Evolutionary conservation across 2,113 vertebrate genomes (phyloP), one percentile per base, ranked within the genome.

Genomic region (Sphyrna mokarran): DNA sequence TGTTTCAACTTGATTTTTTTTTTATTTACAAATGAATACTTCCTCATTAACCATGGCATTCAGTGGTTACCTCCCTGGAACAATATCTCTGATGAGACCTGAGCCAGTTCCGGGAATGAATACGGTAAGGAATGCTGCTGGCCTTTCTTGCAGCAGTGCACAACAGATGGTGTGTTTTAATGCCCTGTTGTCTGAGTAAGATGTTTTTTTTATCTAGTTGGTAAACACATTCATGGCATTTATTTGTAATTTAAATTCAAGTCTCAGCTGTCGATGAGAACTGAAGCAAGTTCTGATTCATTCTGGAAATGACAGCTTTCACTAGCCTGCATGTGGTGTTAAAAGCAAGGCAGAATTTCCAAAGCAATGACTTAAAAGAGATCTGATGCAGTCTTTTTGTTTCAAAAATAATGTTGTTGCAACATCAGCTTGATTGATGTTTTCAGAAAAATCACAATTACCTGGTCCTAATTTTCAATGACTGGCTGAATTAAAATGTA

Each of bases 211-310:
- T 66, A 37, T 20, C n/a, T 40, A 37, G 91, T 23, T 69, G 61
- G 37, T 33, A 95, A 95, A 95, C 69, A 72, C 4, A 33, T 48
- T 72, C 69, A 48, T 48, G 40, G 68, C 40, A 72, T 33, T 95
- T 69, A 69, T 95, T 95, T 72, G 40, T 69, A 95, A 95, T 95
- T 72, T 69, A 43, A 22, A 72, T 95, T 91, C 89, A 91, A 20
- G 89, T 66, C 89, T 91, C 89, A 91, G 61, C 58, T 91, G 89
- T 91, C 33, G 22, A 16, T 91, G 61, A 91, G 89, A 22, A 7
- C 89, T 91, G 89, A 91, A 91, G 58, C 89, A 66, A 91, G n/a
- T 91, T 66, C 14, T 61, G 58, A 66, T 37, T 91, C 61, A 91
- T 91, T 91, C 89, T 66, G 89, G 29, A 91, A 91, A 37, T 66